Conservation (phyloP, 2,888 invertebrate species). For the Criorhina ranunculi region DNA sequence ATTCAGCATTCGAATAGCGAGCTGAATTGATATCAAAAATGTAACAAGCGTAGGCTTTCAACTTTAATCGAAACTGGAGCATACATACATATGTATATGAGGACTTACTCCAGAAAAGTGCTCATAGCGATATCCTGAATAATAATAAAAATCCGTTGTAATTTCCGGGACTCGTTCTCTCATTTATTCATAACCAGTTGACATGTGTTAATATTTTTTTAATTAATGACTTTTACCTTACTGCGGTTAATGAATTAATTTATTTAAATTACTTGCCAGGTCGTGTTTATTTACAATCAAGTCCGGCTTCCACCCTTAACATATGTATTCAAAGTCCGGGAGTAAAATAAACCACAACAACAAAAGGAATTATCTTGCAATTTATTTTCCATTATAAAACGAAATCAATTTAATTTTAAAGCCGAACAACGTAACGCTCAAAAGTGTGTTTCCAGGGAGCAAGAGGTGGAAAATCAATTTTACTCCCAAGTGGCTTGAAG, state of each 20-base stretch:
- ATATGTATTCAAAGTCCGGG: background rate
- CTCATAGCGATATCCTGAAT: too few relatives aligned
- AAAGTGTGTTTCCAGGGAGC: background rate
- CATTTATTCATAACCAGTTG: background rate
- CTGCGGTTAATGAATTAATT: background rate
- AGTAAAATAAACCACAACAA: constrained; percentile 10
- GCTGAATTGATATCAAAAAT: too few relatives aligned
- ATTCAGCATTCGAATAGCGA: too few relatives aligned
- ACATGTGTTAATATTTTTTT: background rate
- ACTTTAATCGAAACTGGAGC: too few relatives aligned
- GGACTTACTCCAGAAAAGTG: too few relatives aligned
- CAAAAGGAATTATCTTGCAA: constrained; percentile 11
- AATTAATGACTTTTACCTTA: background rate
- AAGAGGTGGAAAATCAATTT: constrained; percentile 12
- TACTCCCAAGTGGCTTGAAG: background rate
- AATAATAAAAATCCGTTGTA: too few relatives aligned
- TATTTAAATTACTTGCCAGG: background rate
- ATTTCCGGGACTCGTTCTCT: too few relatives aligned
- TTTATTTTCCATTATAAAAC: constrained; percentile 29
- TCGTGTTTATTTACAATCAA: background rate
- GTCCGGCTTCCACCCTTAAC: background rate
- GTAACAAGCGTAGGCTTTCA: too few relatives aligned
- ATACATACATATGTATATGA: too few relatives aligned
- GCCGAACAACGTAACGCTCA: background rate
- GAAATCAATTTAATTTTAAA: constrained; percentile 34